phyloP scores from a whole-genome alignment of 2,113 vertebrate species.

The Antechinus stuartii region DNA sequence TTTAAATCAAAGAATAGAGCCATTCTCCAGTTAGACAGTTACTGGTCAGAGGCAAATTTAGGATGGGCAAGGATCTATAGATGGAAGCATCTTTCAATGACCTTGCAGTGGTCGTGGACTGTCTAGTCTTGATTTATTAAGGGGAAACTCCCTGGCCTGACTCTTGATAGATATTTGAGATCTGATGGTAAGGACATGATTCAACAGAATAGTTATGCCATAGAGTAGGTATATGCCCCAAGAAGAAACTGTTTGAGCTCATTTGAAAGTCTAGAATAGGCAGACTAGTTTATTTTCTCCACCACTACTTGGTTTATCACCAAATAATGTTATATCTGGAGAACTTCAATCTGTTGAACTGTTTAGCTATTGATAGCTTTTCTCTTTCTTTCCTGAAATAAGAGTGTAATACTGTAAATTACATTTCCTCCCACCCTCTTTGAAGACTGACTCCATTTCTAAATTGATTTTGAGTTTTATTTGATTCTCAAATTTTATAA shows the following conservation, averaged over 20 bases:
- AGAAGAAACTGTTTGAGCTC: neutral
- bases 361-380: neutral
- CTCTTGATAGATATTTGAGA: neutral
- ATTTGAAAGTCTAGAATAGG: neutral
- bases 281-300: neutral
- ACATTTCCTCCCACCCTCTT: neutral
- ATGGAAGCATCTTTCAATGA: neutral
- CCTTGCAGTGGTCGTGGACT: neutral
- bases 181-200: neutral
- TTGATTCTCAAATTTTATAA: neutral
- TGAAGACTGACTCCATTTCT: constrained; percentile 12
- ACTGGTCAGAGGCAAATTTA: neutral
- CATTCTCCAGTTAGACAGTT: neutral
- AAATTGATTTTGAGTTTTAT: neutral
- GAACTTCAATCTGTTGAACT: constrained; percentile 9
- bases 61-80: neutral
- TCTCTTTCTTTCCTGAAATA: neutral
- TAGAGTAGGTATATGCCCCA: neutral
- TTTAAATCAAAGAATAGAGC: neutral
- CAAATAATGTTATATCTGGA: neutral
- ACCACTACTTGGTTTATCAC: constrained; percentile 15
- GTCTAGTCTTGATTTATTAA: neutral
- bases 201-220: neutral
- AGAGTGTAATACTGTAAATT: neutral
- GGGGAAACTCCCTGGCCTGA: neutral